Percentiles rank a stretch among this genome's conserved stretches.
Conservation (phyloP, 2,797 vertebrate species). For the Cyclopterus lumpus region DNA sequence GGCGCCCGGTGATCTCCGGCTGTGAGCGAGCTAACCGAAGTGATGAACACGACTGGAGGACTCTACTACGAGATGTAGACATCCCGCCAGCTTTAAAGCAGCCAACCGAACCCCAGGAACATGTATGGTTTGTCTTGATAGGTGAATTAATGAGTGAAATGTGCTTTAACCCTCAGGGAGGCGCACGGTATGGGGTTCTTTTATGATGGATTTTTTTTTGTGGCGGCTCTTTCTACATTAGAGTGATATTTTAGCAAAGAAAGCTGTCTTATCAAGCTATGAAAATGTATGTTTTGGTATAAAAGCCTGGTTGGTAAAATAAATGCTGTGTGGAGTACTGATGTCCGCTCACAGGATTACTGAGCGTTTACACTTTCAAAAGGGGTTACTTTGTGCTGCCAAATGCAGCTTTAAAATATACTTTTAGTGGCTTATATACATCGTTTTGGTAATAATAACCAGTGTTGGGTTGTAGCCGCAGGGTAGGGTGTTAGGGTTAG, state of each 20-base stretch:
- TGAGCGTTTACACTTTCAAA: background rate
- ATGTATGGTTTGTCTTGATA: slow-evolving; percentile 18
- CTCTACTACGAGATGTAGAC: slow-evolving; percentile 26
- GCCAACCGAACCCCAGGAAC: background rate
- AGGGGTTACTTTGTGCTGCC: background rate
- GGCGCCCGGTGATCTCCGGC: slow-evolving; percentile 21
- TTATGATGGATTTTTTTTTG: slow-evolving; percentile 19
- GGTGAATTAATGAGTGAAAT: slow-evolving; percentile 31
- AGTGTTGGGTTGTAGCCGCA: too few species aligned
- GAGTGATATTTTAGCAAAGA: background rate
- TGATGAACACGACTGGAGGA: slow-evolving; percentile 23
- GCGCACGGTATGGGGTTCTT: slow-evolving; percentile 6
- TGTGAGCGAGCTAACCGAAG: slow-evolving; percentile 10
- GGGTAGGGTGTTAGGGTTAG: too few species aligned
- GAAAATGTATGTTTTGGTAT: background rate
- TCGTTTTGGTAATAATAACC: too few species aligned
- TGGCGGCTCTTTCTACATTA: background rate
- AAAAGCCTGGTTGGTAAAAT: background rate
- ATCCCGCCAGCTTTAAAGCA: slow-evolving; percentile 17
- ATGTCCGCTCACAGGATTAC: background rate
- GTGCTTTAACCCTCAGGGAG: slow-evolving; percentile 11
- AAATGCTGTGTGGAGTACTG: background rate
- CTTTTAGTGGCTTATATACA: background rate
- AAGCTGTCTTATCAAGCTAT: background rate
- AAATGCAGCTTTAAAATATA: background rate